A percentile compares a stretch with the other conserved stretches of the same genome.
These are phyloP conservation scores for Phocoena sinus DNA, from an alignment of 2,113 vertebrate genomes.

Conservation along the genomic window DNA sequence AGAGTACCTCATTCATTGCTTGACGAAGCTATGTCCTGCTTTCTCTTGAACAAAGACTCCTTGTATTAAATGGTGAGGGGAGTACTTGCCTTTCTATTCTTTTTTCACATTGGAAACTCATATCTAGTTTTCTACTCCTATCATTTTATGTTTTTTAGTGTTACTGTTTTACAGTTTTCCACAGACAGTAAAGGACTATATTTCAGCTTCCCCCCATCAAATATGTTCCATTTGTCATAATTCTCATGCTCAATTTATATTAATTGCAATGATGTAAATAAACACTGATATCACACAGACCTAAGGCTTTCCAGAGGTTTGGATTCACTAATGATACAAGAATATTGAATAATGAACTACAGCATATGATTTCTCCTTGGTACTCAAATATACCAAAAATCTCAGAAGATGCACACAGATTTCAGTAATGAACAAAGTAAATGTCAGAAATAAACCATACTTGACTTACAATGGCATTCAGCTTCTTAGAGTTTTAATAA, in stretches of 20 bases:
- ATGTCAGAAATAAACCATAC: not conserved
- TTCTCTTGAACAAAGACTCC: not conserved
- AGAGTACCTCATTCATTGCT: not conserved
- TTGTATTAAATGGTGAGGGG: not conserved
- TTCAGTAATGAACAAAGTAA: not conserved
- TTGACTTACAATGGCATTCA: not conserved
- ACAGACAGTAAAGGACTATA: not conserved
- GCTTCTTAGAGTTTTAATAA: not conserved
- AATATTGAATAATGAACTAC: not conserved
- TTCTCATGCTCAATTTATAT: not conserved
- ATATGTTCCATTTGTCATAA: not conserved
- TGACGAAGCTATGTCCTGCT: not conserved
- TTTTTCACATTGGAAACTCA: not conserved
- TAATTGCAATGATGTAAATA: not conserved
- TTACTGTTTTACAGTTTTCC: not conserved
- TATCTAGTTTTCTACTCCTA: not conserved
- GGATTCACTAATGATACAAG: not conserved
- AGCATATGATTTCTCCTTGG: not conserved
- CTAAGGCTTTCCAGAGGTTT: not conserved
- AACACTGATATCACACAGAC: not conserved
- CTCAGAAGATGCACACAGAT: not conserved
- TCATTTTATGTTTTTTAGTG: not conserved
- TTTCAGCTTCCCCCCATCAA: not conserved
- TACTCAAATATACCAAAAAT: not conserved
- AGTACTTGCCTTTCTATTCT: not conserved